phyloP scores from a whole-genome alignment of 2,797 vertebrate species.

The Falco biarmicus region DNA sequence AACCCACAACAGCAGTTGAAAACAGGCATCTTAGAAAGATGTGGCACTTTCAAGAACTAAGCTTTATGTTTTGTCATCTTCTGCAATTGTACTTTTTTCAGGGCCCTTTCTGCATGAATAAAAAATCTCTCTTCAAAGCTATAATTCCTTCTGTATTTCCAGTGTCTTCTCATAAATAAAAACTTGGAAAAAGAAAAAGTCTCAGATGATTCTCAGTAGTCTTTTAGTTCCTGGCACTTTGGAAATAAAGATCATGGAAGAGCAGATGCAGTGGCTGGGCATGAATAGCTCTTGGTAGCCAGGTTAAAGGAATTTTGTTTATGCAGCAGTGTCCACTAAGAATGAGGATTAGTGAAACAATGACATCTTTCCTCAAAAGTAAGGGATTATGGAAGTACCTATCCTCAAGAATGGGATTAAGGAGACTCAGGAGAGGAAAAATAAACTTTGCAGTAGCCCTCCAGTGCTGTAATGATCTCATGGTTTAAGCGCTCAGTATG shows the following conservation, averaged over 20 bases:
- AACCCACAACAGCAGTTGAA: background rate
- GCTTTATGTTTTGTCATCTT: constrained; percentile 58
- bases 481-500: background rate
- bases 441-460: background rate
- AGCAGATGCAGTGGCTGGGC: background rate
- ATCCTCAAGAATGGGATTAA: background rate
- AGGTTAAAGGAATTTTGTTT: background rate
- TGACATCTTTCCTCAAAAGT: background rate
- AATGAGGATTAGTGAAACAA: background rate
- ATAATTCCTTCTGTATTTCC: constrained; percentile 24
- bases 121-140: constrained; percentile 54
- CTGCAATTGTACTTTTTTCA: constrained; percentile 35
- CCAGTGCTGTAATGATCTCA: background rate
- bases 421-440: background rate
- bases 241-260: background rate
- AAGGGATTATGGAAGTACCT: background rate
- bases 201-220: background rate
- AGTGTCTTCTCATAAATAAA: constrained; percentile 36
- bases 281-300: background rate
- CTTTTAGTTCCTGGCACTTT: background rate
- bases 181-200: background rate
- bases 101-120: constrained; percentile 49
- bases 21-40: constrained; percentile 2
- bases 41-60: constrained; percentile 45
- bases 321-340: background rate